Conservation (phyloP, 2,113 vertebrate species). For the Sinosuthora webbiana region DNA sequence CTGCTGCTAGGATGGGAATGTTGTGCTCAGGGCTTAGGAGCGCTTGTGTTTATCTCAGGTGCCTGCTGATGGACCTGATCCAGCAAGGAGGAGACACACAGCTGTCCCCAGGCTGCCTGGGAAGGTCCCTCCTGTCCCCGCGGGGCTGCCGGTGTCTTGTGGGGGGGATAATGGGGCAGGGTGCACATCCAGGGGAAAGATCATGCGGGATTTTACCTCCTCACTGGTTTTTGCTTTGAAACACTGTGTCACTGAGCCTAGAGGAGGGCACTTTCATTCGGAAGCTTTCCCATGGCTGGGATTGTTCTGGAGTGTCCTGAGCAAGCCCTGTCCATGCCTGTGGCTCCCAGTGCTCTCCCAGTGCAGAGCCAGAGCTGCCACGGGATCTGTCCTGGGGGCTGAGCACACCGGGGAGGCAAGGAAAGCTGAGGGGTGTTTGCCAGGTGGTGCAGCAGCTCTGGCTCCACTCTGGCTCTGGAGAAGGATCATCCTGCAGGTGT, state of each 20-base stretch:
- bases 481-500: background rate
- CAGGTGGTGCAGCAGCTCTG: background rate
- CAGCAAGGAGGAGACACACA: background rate
- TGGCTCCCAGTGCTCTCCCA: background rate
- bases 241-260: background rate
- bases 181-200: background rate
- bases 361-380: background rate
- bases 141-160: accelerated
- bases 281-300: background rate
- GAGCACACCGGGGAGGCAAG: accelerated
- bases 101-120: background rate
- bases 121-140: background rate
- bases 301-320: background rate
- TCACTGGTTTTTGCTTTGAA: background rate
- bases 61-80: background rate
- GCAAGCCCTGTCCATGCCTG: background rate
- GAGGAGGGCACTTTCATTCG: accelerated
- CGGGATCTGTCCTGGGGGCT: background rate
- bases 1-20: background rate
- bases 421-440: background rate
- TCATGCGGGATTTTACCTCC: background rate
- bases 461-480: background rate
- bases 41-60: background rate
- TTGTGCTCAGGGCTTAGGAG: background rate
- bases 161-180: background rate